These are phyloP conservation scores for Andrena minutula DNA, from an alignment of 2,888 invertebrate species.

Conservation along the genomic window DNA sequence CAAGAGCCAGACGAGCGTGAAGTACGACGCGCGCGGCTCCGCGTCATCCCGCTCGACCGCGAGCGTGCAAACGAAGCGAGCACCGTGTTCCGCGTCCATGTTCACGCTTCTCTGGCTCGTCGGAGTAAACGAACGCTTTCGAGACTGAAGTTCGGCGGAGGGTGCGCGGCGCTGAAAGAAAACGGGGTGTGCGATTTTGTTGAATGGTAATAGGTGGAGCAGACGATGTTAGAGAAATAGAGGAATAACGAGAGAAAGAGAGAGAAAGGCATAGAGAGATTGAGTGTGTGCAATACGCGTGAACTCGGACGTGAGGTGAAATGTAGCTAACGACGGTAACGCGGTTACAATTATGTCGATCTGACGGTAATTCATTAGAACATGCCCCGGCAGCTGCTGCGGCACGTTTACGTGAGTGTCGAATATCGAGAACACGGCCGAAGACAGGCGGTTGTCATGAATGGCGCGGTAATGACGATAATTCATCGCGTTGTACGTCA, in stretches of 20 bases:
- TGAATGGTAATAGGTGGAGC: background rate
- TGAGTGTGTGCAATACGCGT: background rate
- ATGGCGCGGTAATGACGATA: constrained; percentile 60
- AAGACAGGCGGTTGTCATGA: constrained; percentile 62
- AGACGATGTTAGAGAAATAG: background rate
- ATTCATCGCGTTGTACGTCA: constrained; percentile 57
- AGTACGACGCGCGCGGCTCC: background rate
- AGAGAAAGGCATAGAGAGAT: background rate
- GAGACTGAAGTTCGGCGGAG: background rate
- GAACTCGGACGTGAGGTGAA: constrained; percentile 7
- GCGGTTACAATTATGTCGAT: constrained; percentile 63
- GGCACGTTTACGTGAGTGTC: constrained; percentile 54
- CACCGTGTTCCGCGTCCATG: background rate
- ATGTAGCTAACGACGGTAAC: constrained; percentile 53
- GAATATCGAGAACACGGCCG: constrained; percentile 55
- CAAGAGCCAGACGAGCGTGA: constrained; percentile 3
- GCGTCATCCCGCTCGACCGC: constrained; percentile 21
- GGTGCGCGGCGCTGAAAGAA: background rate
- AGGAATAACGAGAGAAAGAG: background rate
- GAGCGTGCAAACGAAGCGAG: constrained; percentile 9
- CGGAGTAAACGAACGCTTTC: background rate
- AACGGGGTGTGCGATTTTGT: background rate
- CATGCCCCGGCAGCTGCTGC: constrained; percentile 21
- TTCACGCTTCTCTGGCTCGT: constrained; percentile 18
- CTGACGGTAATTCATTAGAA: constrained; percentile 58